These are phyloP conservation scores for Brenthis hecate DNA, from an alignment of 2,888 invertebrate genomes.

Conservation along the genomic window DNA sequence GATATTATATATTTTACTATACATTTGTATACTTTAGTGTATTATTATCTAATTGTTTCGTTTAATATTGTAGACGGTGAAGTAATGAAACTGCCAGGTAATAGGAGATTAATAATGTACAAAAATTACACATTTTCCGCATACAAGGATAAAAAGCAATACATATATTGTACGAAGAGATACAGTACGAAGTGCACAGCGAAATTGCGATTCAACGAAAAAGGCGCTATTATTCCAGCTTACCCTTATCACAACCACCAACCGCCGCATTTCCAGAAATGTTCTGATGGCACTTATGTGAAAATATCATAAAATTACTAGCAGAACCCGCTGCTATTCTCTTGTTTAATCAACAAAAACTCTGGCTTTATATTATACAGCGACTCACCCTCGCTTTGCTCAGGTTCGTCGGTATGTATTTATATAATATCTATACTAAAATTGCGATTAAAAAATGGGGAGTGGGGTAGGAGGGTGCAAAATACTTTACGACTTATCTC, in stretches of 20 bases:
- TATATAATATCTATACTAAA: too few relatives aligned
- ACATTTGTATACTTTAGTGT: too few relatives aligned
- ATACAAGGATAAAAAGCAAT: conserved; percentile 27
- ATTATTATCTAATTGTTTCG: too few relatives aligned
- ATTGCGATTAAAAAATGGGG: too few relatives aligned
- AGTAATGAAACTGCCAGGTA: conserved; percentile 33
- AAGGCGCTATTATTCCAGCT: conserved; percentile 26
- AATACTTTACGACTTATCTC: too few relatives aligned
- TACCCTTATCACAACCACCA: conserved; percentile 27
- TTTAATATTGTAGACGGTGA: conserved; percentile 23
- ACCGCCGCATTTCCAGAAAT: conserved; percentile 27
- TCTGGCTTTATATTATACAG: too few relatives aligned
- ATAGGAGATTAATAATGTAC: conserved; percentile 37
- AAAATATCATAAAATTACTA: conserved; percentile 20
- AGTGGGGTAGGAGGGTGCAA: too few relatives aligned
- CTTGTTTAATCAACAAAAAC: too few relatives aligned
- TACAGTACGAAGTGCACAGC: conserved; percentile 36
- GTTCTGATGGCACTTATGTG: conserved; percentile 29
- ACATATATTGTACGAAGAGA: conserved; percentile 40
- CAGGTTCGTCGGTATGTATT: too few relatives aligned
- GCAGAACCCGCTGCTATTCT: background rate
- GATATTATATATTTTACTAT: too few relatives aligned
- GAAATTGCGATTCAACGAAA: conserved; percentile 35
- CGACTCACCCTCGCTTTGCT: too few relatives aligned
- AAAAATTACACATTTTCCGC: conserved; percentile 41